phyloP scores from a whole-genome alignment of 2,888 invertebrate genomes.

The Scrobipalpa atriplicella region DNA sequence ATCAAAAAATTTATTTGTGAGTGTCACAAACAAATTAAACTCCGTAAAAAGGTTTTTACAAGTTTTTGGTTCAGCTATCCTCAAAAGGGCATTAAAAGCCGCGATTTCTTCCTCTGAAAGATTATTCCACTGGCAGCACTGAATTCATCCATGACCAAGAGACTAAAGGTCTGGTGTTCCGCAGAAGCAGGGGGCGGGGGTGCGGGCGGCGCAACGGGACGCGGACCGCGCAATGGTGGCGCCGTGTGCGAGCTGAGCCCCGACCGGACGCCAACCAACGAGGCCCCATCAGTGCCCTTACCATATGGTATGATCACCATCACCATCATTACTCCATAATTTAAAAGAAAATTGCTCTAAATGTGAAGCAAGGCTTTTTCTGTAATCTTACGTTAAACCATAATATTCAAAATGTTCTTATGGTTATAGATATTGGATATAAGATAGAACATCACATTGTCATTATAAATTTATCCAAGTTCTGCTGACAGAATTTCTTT shows the following conservation, averaged over 20 bases:
- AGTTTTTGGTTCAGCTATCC: not conserved
- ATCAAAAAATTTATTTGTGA: too few relatives aligned
- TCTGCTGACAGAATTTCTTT: too few relatives aligned
- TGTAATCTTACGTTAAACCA: too few relatives aligned
- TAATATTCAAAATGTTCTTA: too few relatives aligned
- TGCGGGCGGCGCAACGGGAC: constrained; percentile 72
- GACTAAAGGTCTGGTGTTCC: constrained; percentile 35
- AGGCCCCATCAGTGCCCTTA: constrained; percentile 77
- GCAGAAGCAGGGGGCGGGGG: constrained; percentile 77
- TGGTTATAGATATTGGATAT: too few relatives aligned
- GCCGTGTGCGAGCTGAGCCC: constrained; percentile 76
- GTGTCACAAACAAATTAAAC: too few relatives aligned
- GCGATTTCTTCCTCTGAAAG: constrained; percentile 16
- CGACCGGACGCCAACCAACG: constrained; percentile 81
- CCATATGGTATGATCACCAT: constrained; percentile 62
- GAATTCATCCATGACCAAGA: constrained; percentile 22
- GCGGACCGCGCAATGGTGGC: constrained; percentile 69
- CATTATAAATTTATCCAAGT: too few relatives aligned
- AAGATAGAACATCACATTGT: too few relatives aligned
- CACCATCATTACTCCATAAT: not conserved
- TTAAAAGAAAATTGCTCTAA: too few relatives aligned
- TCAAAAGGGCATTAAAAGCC: too few relatives aligned
- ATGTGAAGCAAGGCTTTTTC: too few relatives aligned
- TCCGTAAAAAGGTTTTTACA: too few relatives aligned
- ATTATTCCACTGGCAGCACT: not conserved